A percentile compares a stretch with the other conserved stretches of the same genome.
These are phyloP conservation scores for Drosophila pseudoananassae DNA, from an alignment of 1,140 invertebrate genomes.

Conservation along the genomic window DNA sequence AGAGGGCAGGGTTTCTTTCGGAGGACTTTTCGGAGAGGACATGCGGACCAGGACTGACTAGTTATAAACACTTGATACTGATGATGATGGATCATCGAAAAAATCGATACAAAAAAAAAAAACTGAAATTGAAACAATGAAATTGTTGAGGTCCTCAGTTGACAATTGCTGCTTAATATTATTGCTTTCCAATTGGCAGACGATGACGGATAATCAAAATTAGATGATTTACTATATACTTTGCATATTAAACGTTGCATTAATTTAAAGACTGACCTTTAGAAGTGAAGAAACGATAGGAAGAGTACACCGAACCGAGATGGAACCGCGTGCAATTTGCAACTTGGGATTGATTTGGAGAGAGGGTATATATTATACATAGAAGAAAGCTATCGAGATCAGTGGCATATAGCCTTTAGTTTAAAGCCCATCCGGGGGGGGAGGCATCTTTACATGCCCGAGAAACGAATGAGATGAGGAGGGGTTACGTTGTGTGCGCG, in stretches of 20 bases:
- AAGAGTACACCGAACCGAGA: slow-evolving; percentile 6
- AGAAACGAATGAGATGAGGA: neutral
- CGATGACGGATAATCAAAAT: slow-evolving; percentile 68
- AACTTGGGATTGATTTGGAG: slow-evolving; percentile 1
- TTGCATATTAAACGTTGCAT: slow-evolving; percentile 39
- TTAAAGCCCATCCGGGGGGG: neutral
- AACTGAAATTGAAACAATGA: slow-evolving; percentile 39
- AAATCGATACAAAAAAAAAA: slow-evolving; percentile 6
- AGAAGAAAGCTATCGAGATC: neutral
- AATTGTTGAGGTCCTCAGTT: slow-evolving; percentile 44
- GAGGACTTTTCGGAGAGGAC: slow-evolving; percentile 2
- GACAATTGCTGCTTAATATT: slow-evolving; percentile 14
- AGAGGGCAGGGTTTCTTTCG: slow-evolving; percentile 1
- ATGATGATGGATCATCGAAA: slow-evolving; percentile 15
- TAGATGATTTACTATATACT: slow-evolving; percentile 33
- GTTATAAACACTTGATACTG: slow-evolving; percentile 24
- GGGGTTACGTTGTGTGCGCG: slow-evolving; percentile 24
- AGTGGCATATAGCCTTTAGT: slow-evolving; percentile 1
- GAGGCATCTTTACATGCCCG: slow-evolving; percentile 10
- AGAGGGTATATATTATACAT: neutral
- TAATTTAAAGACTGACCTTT: slow-evolving; percentile 77
- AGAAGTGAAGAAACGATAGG: slow-evolving; percentile 45
- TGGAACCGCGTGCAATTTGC: slow-evolving; percentile 37
- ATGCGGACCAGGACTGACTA: slow-evolving; percentile 46
- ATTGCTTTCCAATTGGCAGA: slow-evolving; percentile 56